phyloP scores from a whole-genome alignment of 2,888 invertebrate genomes.

The Eilema depressum region DNA sequence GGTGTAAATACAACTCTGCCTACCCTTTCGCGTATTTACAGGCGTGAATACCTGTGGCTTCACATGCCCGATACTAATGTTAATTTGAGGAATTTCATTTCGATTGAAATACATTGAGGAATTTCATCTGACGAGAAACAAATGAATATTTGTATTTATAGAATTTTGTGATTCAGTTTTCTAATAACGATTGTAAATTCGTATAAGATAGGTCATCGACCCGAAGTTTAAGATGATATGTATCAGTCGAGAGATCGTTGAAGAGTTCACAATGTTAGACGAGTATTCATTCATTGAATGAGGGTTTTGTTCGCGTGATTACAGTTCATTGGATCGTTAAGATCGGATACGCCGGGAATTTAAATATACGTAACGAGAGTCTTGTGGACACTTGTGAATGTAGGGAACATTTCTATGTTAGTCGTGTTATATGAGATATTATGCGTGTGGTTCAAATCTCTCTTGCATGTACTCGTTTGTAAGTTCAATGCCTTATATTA shows the following conservation, averaged over 20 bases:
- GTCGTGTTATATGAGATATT: background rate
- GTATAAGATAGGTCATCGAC: constrained; percentile 3
- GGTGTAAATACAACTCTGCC: too few species aligned
- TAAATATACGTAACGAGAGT: background rate
- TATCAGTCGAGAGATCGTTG: constrained; percentile 12
- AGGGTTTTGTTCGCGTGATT: constrained; percentile 13
- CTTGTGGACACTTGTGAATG: background rate
- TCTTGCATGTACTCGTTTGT: too few species aligned
- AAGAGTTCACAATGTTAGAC: constrained; percentile 13
- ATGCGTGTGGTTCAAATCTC: too few species aligned
- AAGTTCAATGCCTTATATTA: too few species aligned
- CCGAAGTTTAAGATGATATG: constrained; percentile 12
- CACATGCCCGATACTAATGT: too few species aligned
- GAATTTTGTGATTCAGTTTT: background rate
- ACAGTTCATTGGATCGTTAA: constrained; percentile 9
- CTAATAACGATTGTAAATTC: background rate
- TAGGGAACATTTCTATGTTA: background rate
- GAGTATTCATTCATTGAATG: constrained; percentile 17
- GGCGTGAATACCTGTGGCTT: too few species aligned
- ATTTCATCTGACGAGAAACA: too few species aligned
- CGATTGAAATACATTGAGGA: too few species aligned
- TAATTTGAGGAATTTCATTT: too few species aligned
- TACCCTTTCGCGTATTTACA: too few species aligned
- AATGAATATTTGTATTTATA: background rate
- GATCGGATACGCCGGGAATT: background rate